Evolutionary conservation across 2,797 vertebrate genomes (phyloP).

Genomic region (Uromys caudimaculatus): DNA sequence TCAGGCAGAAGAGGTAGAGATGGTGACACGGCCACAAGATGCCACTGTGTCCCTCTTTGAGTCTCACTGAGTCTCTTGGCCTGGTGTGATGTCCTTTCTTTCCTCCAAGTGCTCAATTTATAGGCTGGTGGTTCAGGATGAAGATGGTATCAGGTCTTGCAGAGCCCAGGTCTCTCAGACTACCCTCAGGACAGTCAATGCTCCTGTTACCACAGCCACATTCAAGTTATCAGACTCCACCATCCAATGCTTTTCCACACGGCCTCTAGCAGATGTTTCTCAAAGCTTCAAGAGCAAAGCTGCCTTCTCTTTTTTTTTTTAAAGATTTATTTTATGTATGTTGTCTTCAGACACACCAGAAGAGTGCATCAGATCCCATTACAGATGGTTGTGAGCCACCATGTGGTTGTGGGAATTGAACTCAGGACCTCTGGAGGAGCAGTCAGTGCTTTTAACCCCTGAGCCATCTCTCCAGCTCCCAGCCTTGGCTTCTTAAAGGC

Average conservation of each 20-base stretch:
- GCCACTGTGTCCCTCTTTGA: neutral
- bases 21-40: neutral
- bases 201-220: neutral
- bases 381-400: too few relatives aligned
- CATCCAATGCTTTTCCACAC: neutral
- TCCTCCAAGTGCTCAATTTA: neutral
- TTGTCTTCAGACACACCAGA: too few relatives aligned
- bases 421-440: too few relatives aligned
- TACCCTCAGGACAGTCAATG: neutral
- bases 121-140: neutral
- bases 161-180: neutral
- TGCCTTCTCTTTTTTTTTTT: neutral
- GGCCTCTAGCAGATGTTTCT: neutral
- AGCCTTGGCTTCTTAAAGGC: neutral
- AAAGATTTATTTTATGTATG: too few relatives aligned
- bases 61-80: neutral
- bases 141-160: neutral
- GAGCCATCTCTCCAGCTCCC: neutral
- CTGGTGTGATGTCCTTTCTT: neutral
- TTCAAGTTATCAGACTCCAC: neutral
- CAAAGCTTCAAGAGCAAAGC: neutral
- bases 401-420: too few relatives aligned
- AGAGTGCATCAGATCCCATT: too few relatives aligned
- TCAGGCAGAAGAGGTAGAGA: neutral
- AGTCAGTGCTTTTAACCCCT: too few relatives aligned